phyloP scores from a whole-genome alignment of 1,140 invertebrate species.

The Drosophila subobscura region DNA sequence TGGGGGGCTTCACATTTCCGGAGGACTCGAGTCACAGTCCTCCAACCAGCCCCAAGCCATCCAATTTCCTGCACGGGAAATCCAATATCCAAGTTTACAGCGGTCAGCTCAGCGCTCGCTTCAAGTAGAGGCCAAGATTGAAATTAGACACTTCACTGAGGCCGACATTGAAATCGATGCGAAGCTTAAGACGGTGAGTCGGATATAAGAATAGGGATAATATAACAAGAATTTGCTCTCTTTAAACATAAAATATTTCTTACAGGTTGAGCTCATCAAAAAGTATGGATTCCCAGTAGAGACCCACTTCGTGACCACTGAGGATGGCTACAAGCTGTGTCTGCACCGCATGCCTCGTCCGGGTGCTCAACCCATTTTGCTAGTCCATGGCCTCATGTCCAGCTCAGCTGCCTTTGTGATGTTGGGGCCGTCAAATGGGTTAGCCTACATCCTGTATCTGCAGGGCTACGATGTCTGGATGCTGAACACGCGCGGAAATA shows the following conservation, averaged over 20 bases:
- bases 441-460: conserved; percentile 87
- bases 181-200: conserved; percentile 18
- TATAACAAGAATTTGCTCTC: neutral
- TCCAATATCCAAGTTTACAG: too few relatives aligned
- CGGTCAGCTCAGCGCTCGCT: too few relatives aligned
- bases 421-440: conserved; percentile 84
- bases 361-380: conserved; percentile 83
- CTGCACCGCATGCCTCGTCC: conserved; percentile 79
- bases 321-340: conserved; percentile 85
- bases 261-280: conserved; percentile 70
- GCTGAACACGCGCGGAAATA: conserved; percentile 88
- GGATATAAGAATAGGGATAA: too few relatives aligned
- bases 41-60: too few relatives aligned
- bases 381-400: conserved; percentile 87
- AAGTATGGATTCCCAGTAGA: conserved; percentile 86
- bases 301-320: conserved; percentile 83
- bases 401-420: conserved; percentile 85
- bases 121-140: too few relatives aligned
- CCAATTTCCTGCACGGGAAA: too few relatives aligned
- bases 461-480: conserved; percentile 89
- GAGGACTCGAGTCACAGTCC: neutral
- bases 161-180: conserved; percentile 2
- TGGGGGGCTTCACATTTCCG: too few relatives aligned
- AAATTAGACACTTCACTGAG: neutral
- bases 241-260: neutral